Evolutionary conservation across 1,140 invertebrate genomes (phyloP).

Genomic region (Drosophila ficusphila): DNA sequence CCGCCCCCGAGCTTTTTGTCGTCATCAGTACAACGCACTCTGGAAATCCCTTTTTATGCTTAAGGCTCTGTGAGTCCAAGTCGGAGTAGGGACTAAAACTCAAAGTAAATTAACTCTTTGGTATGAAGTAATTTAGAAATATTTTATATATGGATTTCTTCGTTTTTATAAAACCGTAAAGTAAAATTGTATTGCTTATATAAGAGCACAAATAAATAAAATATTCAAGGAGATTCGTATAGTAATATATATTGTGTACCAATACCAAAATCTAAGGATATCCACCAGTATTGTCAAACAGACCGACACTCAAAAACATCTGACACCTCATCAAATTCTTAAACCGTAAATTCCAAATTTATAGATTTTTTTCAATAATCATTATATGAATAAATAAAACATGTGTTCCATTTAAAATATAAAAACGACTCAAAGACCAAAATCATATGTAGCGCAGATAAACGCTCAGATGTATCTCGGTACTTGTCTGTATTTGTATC

Average conservation of each 20-base stretch:
- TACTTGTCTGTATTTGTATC: constrained; percentile 33
- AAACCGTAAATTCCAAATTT: constrained; percentile 18
- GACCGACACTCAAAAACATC: not conserved
- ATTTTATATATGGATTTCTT: too few species aligned
- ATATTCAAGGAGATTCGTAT: too few species aligned
- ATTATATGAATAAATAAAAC: not conserved
- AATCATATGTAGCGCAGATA: constrained; percentile 51
- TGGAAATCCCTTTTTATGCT: constrained; percentile 20
- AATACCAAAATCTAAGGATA: too few species aligned
- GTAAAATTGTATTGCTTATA: too few species aligned
- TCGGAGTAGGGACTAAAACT: not conserved
- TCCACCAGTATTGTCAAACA: not conserved
- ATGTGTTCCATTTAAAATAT: constrained; percentile 7
- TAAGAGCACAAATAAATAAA: too few species aligned
- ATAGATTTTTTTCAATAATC: constrained; percentile 19
- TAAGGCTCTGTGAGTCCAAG: constrained; percentile 3
- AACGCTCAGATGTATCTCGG: constrained; percentile 11
- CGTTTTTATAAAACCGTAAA: too few species aligned
- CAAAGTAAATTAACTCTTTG: not conserved
- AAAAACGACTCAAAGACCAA: constrained; percentile 36
- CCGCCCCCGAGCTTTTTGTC: constrained; percentile 16
- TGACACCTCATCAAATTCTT: constrained; percentile 17
- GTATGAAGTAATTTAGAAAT: not conserved
- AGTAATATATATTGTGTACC: too few species aligned
- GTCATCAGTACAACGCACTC: constrained; percentile 48